Percentiles rank a stretch among this genome's conserved stretches.
Conservation (phyloP, 2,888 invertebrate species). For the Baccha elongata region DNA sequence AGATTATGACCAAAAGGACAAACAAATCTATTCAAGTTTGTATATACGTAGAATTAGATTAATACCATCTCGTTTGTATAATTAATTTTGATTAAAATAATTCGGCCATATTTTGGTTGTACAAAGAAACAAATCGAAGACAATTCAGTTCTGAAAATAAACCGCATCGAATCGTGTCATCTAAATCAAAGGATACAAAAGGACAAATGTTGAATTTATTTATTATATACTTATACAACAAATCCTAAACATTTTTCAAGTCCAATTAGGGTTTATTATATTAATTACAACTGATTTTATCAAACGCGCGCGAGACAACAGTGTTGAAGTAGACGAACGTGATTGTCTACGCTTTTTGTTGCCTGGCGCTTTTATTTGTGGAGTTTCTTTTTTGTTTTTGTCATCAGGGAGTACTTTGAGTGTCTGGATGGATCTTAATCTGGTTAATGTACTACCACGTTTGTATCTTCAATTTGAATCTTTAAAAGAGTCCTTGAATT, state of each 20-base stretch:
- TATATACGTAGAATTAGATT: not conserved
- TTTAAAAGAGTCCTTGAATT: conserved; percentile 1
- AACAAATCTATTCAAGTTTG: conserved; percentile 23
- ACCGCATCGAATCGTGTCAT: not conserved
- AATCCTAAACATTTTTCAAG: conserved; percentile 11
- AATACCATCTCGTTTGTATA: conserved; percentile 29
- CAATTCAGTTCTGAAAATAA: not conserved
- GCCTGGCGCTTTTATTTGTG: conserved; percentile 2
- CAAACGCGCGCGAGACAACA: not conserved
- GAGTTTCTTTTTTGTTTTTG: not conserved
- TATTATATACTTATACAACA: too few species aligned
- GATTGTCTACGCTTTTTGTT: conserved; percentile 13
- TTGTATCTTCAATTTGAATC: conserved; percentile 12
- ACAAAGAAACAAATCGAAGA: conserved; percentile 11
- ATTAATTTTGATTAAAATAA: conserved; percentile 53
- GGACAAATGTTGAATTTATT: conserved; percentile 5
- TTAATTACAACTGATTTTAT: conserved; percentile 19
- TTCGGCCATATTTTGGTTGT: conserved; percentile 25
- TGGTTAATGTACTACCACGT: conserved; percentile 16
- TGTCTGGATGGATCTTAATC: conserved; percentile 21
- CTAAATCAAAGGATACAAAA: too few species aligned
- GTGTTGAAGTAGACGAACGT: not conserved
- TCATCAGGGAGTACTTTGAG: conserved; percentile 6
- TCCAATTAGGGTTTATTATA: conserved; percentile 14
- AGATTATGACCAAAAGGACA: conserved; percentile 38